These are phyloP conservation scores for Apogon hyalosoma DNA, from an alignment of 2,797 vertebrate genomes.

Conservation along the genomic window DNA sequence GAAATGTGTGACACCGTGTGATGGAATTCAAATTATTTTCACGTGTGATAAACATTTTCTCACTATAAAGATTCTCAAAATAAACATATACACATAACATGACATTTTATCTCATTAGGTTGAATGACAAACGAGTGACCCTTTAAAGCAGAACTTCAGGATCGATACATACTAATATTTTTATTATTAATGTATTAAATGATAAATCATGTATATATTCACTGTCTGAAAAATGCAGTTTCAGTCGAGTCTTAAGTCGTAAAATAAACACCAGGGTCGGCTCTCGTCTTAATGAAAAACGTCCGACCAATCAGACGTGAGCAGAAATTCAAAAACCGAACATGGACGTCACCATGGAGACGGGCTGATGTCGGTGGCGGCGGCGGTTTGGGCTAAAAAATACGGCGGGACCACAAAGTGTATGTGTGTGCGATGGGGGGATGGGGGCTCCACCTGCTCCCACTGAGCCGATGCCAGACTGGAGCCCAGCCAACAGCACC, in stretches of 20 bases:
- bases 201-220: too few relatives aligned
- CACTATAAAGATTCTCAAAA: too few relatives aligned
- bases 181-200: too few relatives aligned
- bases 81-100: too few relatives aligned
- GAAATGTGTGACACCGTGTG: too few relatives aligned
- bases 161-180: too few relatives aligned
- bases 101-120: too few relatives aligned
- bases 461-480: constrained; percentile 84
- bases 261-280: background rate
- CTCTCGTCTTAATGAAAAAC: constrained; percentile 21
- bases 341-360: constrained; percentile 68
- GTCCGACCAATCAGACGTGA: constrained; percentile 61
- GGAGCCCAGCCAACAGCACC: constrained; percentile 86
- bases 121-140: too few relatives aligned
- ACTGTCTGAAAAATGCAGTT: background rate
- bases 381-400: constrained; percentile 54
- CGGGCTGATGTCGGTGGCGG: constrained; percentile 37
- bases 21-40: too few relatives aligned
- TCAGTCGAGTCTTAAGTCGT: background rate
- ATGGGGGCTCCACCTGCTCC: constrained; percentile 88
- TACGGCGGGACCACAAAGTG: constrained; percentile 47
- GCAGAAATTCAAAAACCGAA: constrained; percentile 54
- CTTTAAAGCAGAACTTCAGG: too few relatives aligned
- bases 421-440: constrained; percentile 46
- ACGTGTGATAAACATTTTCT: too few relatives aligned